These are phyloP conservation scores for Oligia fasciuncula DNA, from an alignment of 2,888 invertebrate genomes.

Conservation along the genomic window DNA sequence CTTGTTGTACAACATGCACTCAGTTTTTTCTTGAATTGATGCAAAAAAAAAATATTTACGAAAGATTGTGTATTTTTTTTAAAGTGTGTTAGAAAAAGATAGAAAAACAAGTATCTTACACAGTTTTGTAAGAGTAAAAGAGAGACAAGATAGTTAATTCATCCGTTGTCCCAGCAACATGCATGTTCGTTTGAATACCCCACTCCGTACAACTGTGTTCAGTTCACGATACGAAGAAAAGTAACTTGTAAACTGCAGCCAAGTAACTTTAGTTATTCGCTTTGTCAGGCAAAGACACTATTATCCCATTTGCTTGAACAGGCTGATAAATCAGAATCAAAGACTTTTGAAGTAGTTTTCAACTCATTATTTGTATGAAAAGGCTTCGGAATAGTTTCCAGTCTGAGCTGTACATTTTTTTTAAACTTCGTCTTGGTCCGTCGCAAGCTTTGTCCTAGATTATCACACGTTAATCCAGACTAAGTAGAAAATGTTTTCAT, in stretches of 20 bases:
- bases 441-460: slow-evolving; percentile 32
- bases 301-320: slow-evolving; percentile 6
- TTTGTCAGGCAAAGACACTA: neutral
- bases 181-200: slow-evolving; percentile 6
- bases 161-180: neutral
- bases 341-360: slow-evolving; percentile 13
- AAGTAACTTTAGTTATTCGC: slow-evolving; percentile 6
- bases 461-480: slow-evolving; percentile 36
- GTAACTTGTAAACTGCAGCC: slow-evolving; percentile 7
- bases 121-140: slow-evolving; percentile 4
- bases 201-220: neutral
- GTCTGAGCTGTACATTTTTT: slow-evolving; percentile 18
- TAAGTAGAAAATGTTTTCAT: slow-evolving; percentile 49
- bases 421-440: slow-evolving; percentile 15
- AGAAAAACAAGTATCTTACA: neutral
- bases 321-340: slow-evolving; percentile 29
- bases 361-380: slow-evolving; percentile 30
- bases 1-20: neutral
- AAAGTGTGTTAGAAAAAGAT: neutral
- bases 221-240: slow-evolving; percentile 1
- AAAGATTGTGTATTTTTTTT: neutral
- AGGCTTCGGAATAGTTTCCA: slow-evolving; percentile 6
- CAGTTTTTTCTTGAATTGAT: neutral
- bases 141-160: slow-evolving; percentile 4
- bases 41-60: neutral